Evolutionary conservation across 2,888 invertebrate species (phyloP).

Genomic region (Pachydiplax longipennis): DNA sequence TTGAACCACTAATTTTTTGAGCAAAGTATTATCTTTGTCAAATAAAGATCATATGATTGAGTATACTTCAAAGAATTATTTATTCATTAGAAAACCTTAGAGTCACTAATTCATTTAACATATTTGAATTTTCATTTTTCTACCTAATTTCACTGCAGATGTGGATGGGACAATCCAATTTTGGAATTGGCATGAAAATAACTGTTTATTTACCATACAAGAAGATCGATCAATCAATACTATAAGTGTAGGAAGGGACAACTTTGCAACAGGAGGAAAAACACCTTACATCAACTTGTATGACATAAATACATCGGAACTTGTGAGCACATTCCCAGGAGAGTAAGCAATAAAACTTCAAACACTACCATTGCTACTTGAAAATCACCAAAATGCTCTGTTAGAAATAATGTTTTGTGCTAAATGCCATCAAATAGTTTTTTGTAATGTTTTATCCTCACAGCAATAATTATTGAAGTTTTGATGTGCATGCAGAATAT

Average conservation of each 20-base stretch:
- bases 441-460: too few species aligned
- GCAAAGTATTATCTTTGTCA: too few species aligned
- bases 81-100: too few species aligned
- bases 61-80: too few species aligned
- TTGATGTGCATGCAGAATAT: not conserved
- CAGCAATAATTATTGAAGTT: too few species aligned
- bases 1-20: too few species aligned
- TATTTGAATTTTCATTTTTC: not conserved
- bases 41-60: too few species aligned
- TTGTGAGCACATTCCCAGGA: not conserved
- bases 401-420: too few species aligned
- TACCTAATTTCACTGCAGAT: not conserved
- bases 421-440: too few species aligned
- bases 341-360: not conserved
- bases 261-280: conserved; percentile 6
- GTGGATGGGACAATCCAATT: not conserved
- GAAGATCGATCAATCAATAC: not conserved
- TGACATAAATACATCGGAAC: not conserved
- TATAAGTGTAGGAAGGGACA: not conserved
- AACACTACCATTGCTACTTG: too few species aligned
- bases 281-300: not conserved
- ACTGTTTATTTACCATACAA: not conserved
- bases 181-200: conserved; percentile 16
- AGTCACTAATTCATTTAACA: too few species aligned
- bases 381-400: too few species aligned